Evolutionary conservation across 37 sponge, comb jelly and placozoan genomes (phyloP), one percentile per base, ranked within the genome.

Genomic region (Bolinopsis microptera): DNA sequence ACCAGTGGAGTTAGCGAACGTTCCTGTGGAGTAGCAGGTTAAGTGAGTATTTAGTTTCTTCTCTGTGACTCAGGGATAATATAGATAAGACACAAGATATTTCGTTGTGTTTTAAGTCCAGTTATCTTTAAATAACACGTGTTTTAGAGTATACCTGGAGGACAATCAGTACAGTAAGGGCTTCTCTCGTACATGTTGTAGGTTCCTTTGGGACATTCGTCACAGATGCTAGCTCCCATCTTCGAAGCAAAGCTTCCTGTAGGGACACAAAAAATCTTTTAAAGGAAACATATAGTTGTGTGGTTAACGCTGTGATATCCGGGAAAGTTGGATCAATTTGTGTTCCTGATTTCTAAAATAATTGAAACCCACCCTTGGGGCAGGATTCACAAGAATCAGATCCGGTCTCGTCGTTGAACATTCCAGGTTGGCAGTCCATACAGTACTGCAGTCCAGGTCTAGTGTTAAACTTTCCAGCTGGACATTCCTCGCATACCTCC

Each of bases 101-200:
- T n/a, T n/a, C n/a, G n/a, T n/a, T n/a, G n/a, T n/a, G n/a, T n/a
- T n/a, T n/a, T n/a, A n/a, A n/a, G n/a, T n/a, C n/a, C n/a, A n/a
- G n/a, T n/a, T n/a, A n/a, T n/a, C n/a, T n/a, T n/a, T n/a, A n/a
- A n/a, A n/a, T n/a, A n/a, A n/a, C n/a, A n/a, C n/a, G n/a, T n/a
- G n/a, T n/a, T n/a, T n/a, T n/a, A n/a, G n/a, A n/a, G n/a, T 48
- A 48, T 48, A n/a, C 90, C 90, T 13, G 90, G 48, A 22, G 90
- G 61, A 39, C 90, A 86, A 0, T 38, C 23, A 28, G 90, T 39
- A 30, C 90, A 86, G 26, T 39, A n/a, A 39, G 13, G 8, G 8
- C 36, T 28, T 25, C 35, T 41, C 61, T 86, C 90, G 35, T 39
- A n/a, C 61, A 40, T 41, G 90, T 39, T 86, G 90, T 86, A 86